These are phyloP conservation scores for Oligia fasciuncula DNA, from an alignment of 2,888 invertebrate genomes.

Conservation along the genomic window DNA sequence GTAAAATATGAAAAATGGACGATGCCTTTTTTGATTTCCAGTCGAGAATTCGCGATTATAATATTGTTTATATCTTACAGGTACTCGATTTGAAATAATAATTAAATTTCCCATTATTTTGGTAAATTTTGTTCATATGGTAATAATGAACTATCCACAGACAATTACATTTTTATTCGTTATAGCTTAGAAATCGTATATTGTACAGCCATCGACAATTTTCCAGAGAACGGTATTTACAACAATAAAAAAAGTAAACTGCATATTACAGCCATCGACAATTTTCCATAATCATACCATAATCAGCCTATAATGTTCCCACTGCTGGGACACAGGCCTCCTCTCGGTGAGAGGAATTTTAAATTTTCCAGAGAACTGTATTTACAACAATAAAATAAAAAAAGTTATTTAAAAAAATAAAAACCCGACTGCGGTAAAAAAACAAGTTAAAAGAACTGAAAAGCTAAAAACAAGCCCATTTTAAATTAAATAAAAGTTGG, in stretches of 20 bases:
- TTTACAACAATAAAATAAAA: no score
- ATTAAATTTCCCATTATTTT: constrained; percentile 12
- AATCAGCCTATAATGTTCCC: no score
- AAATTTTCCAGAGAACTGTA: no score
- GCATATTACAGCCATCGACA: no score
- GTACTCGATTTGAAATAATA: not conserved
- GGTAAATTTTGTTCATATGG: constrained; percentile 10
- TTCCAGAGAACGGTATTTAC: not conserved
- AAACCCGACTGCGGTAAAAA: no score
- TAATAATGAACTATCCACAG: constrained; percentile 42
- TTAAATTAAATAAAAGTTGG: no score
- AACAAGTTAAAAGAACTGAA: no score
- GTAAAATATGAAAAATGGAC: not conserved
- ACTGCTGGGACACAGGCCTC: no score
- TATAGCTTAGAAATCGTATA: constrained; percentile 37
- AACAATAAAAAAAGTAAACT: not conserved
- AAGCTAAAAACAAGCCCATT: no score
- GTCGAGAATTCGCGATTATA: not conserved
- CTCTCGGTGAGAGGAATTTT: no score
- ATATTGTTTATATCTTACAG: not conserved
- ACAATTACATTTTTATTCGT: constrained; percentile 10
- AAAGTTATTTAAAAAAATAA: no score
- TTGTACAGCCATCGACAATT: constrained; percentile 54
- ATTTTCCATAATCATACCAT: no score
- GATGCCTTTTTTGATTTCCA: not conserved